Percentiles rank a stretch among this genome's conserved stretches.
Evolutionary conservation across 2,888 invertebrate species (phyloP).

Genomic region (Himalopsyche tibetana): DNA sequence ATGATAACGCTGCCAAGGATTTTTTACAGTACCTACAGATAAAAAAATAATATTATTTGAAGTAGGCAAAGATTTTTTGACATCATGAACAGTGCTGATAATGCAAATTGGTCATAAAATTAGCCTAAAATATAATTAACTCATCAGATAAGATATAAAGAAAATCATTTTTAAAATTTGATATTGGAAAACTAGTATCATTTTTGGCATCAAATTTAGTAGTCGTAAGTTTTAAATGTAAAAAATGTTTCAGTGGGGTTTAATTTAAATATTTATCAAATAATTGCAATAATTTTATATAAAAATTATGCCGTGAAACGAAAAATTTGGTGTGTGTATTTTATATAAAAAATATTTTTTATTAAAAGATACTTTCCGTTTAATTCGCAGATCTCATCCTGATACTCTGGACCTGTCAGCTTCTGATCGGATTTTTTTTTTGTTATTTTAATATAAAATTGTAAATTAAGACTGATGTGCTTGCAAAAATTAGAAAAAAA

Average conservation of each 20-base stretch:
- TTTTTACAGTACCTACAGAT: neutral
- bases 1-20: slow-evolving; percentile 9
- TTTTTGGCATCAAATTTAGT: slow-evolving; percentile 12
- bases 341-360: too few species aligned
- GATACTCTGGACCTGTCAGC: slow-evolving; percentile 2
- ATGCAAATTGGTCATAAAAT: slow-evolving; percentile 7
- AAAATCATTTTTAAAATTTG: neutral
- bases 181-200: neutral
- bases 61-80: neutral
- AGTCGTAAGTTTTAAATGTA: neutral
- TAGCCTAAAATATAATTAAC: neutral
- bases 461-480: slow-evolving; percentile 26
- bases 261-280: too few species aligned
- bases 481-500: neutral
- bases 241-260: too few species aligned
- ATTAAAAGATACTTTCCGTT: neutral
- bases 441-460: neutral
- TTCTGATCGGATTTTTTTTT: neutral
- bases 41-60: slow-evolving; percentile 1
- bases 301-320: too few species aligned
- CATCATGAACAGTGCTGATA: neutral
- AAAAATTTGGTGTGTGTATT: too few species aligned
- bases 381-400: slow-evolving; percentile 13
- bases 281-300: too few species aligned
- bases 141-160: neutral